Conservation (phyloP, 2,888 invertebrate genomes). For the Stratiomys singularior region DNA sequence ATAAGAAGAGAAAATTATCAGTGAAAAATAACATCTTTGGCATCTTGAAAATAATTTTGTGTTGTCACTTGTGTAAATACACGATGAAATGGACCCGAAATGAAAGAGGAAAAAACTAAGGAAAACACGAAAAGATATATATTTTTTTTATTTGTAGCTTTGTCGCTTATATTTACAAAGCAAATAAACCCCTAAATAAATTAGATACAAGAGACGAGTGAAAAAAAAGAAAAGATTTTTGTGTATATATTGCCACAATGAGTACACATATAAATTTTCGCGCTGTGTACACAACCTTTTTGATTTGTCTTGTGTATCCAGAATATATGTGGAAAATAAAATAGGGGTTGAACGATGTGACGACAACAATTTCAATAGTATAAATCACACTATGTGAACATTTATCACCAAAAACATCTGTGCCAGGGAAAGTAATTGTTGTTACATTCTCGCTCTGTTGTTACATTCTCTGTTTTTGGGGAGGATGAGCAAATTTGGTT, state of each 20-base stretch:
- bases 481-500: too few relatives aligned
- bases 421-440: slow-evolving; percentile 49
- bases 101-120: background rate
- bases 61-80: slow-evolving; percentile 51
- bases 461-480: background rate
- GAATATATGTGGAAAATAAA: background rate
- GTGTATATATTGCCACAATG: slow-evolving; percentile 28
- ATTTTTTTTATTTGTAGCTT: background rate
- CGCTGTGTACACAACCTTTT: slow-evolving; percentile 31
- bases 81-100: slow-evolving; percentile 48
- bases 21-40: slow-evolving; percentile 24
- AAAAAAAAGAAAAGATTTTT: background rate
- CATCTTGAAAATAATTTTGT: slow-evolving; percentile 14
- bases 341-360: slow-evolving; percentile 22
- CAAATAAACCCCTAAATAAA: slow-evolving; percentile 51
- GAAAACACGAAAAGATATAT: background rate
- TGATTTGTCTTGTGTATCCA: background rate
- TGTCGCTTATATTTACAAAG: slow-evolving; percentile 48
- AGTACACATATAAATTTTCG: slow-evolving; percentile 24
- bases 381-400: slow-evolving; percentile 54
- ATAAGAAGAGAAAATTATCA: slow-evolving; percentile 15
- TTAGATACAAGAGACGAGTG: slow-evolving; percentile 32
- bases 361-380: slow-evolving; percentile 20
- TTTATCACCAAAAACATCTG: slow-evolving; percentile 57
- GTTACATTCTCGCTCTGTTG: too few relatives aligned